Evolutionary conservation across 2,113 vertebrate genomes (phyloP), one percentile per base, ranked within the genome.

Genomic region (Etheostoma spectabile): DNA sequence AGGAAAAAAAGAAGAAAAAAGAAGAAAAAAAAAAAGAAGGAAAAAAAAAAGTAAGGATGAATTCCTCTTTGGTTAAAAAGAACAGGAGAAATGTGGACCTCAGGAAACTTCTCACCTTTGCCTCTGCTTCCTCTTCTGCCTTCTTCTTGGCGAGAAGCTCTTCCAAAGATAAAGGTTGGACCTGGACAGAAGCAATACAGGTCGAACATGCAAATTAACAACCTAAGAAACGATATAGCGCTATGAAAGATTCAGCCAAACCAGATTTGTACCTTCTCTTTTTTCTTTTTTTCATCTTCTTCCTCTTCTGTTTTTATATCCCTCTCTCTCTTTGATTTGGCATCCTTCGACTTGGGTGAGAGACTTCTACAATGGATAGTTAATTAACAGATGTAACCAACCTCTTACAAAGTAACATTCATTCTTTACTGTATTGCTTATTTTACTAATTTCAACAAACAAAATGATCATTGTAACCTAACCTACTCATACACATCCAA

Each of bases 101-200:
- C 1, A 12, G 18, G 11, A 2, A 52, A 48, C 0, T 1, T 81
- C 85, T 87, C 75, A 98, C 98, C 96, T 99, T 99, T 21, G 98
- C 95, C 81, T 99, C 98, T 0, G 98, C 98, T 88, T 99, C 98
- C 71, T 99, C 98, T 48, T 98, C 98, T 30, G 97, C 97, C 79
- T 99, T 99, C 82, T 99, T 99, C 92, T 99, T 99, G 1, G 98
- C 97, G 59, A 99, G 93, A 86, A 99, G 96, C 91, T 99, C 98
- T 89, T 99, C 98, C 90, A 99, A 85, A 69, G 98, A 99, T 56
- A 99, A 93, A 0, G 98, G 97, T 82, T 99, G 97, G 4, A 94
- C 95, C 98, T 99, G 83, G 16, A 24, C 30, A 1, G 63, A 69
- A 82, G 42, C 19, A 74, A 45, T 14, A 24, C 2, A 24, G 10